Conservation (phyloP, 2,888 invertebrate genomes). For the Atethmia centrago region DNA sequence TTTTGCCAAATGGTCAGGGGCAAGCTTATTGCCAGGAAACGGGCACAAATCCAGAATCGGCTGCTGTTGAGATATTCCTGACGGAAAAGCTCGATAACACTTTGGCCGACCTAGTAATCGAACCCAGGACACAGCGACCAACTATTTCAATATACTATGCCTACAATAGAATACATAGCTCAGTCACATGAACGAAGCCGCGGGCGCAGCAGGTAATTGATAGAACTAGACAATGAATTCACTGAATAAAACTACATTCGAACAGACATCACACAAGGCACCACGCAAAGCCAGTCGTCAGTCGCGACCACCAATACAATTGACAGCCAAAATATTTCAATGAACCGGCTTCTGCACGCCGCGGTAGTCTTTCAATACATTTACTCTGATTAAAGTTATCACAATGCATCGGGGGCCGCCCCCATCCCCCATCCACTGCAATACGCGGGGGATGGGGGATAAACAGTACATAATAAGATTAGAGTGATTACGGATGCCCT, state of each 20-base stretch:
- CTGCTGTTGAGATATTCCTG: neutral
- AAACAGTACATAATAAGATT: slow-evolving; percentile 61
- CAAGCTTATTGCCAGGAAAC: neutral
- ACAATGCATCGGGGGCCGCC: slow-evolving; percentile 40
- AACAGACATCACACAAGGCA: neutral
- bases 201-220: neutral
- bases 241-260: neutral
- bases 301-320: neutral
- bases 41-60: neutral
- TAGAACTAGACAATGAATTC: neutral
- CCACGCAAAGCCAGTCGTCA: neutral
- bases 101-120: neutral
- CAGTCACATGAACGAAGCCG: too few species aligned
- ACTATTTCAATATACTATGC: neutral
- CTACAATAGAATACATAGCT: neutral
- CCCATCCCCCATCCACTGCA: slow-evolving; percentile 14
- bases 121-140: neutral
- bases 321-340: slow-evolving; percentile 47
- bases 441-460: neutral
- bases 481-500: slow-evolving; percentile 55
- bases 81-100: neutral
- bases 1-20: too few species aligned
- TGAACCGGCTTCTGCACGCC: slow-evolving; percentile 28
- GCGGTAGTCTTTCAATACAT: slow-evolving; percentile 65
- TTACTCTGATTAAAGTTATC: slow-evolving; percentile 68